Base-by-base conservation (phyloP, 1,140 invertebrate species). In the Chrysopa pallens region DNA sequence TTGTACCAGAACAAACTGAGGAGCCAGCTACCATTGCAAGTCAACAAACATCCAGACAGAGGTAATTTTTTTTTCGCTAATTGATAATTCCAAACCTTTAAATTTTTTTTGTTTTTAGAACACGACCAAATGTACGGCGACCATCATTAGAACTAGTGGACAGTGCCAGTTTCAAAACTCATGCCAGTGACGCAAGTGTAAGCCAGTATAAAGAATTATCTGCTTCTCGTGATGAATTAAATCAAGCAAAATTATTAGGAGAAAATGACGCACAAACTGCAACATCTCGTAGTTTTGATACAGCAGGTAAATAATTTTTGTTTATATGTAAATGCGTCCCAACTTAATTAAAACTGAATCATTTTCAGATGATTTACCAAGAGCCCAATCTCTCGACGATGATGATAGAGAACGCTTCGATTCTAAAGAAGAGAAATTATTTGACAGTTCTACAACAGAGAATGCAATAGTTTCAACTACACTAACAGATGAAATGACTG, bases 61-160 rank as follows among this genome's bases (percentile, higher is more conserved):
- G 17, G 17, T 23, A 23, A 23, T 23, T 23, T 23, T 23, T 23
- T 23, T 3, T 23, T 23, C 17, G 5, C 17, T 23, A n/a, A n/a
- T n/a, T n/a, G n/a, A n/a, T n/a, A n/a, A n/a, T n/a, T n/a, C n/a
- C n/a, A n/a, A n/a, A n/a, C n/a, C n/a, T n/a, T n/a, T n/a, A n/a
- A n/a, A n/a, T n/a, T n/a, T 23, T 23, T 23, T 23, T 23, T 23
- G 17, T 23, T 23, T 23, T 23, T 5, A 23, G 17, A 23, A 58
- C 54, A 33, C 46, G 55, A 28, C 52, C 56, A 5, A 69, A 68
- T 40, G 66, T 73, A 4, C 63, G 73, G 42, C 66, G 81, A 43
- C 79, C 80, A 13, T 78, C 73, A 50, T 62, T 84, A 36, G 82
- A 85, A 52, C 59, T 84, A 11, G 78, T 86, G 0, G 82, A 87